Evolutionary conservation across 2,113 vertebrate genomes (phyloP), one percentile per base, ranked within the genome.

Genomic region (Neomonachus schauinslandi): DNA sequence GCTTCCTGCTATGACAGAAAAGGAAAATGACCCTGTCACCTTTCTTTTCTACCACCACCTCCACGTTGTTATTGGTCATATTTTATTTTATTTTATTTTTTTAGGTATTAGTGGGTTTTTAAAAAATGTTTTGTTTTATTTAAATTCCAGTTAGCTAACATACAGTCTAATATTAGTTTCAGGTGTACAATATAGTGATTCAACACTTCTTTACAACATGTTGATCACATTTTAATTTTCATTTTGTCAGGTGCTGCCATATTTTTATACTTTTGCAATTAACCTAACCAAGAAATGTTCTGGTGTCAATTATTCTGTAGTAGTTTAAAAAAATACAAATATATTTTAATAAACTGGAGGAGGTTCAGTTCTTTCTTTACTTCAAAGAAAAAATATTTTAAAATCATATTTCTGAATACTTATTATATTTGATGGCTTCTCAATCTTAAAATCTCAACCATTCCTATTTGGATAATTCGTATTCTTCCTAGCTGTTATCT

Each of bases 181-280:
- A 72, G 69, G 36, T 72, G n/a, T 72, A 22, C 19, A 39, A 39
- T 72, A 72, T 72, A 72, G 69, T 72, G 69, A 72, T 39, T 39
- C 69, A 39, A 72, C 69, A 72, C n/a, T 72, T 72, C 36, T 9
- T 3, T 21, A 71, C 33, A 39, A 22, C n/a, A 72, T 71, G 19
- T 81, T 91, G 39, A 55, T 84, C 33, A 76, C 19, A 63, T 80
- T 87, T 93, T 74, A 92, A 76, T 63, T 91, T 94, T 96, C 26
- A 92, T 82, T 96, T 94, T 79, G 31, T 94, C 46, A 89, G 76
- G 82, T 36, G 61, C 5, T 65, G 7, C 26, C 63, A 31, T 67
- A 36, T 80, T 91, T 95, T 7, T 94, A 18, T 67, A 63, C 18
- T 51, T 74, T 69, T 84, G 26, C 69, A 94, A 91, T 87, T 53